These are phyloP conservation scores for Syrphus vitripennis DNA, from an alignment of 2,888 invertebrate species.

Conservation along the genomic window DNA sequence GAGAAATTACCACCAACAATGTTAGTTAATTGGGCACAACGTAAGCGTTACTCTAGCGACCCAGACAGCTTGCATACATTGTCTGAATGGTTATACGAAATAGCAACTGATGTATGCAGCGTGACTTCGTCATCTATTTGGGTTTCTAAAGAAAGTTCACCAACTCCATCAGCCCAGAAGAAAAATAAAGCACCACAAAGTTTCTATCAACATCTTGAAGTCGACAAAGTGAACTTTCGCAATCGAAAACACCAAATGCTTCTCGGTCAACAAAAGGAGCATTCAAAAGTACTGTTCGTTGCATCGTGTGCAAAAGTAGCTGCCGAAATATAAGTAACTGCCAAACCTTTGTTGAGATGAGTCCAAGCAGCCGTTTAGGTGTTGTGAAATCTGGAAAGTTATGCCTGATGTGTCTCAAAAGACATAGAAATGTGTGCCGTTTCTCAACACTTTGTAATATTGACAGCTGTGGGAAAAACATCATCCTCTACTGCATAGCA, in stretches of 20 bases:
- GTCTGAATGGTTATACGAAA: neutral
- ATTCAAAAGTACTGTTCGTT: neutral
- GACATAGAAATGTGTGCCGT: neutral
- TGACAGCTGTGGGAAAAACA: neutral
- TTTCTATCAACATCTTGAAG: no score
- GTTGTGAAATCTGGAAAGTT: neutral
- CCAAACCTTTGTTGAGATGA: neutral
- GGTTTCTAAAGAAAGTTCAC: no score
- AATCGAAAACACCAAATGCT: neutral
- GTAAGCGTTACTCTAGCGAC: conserved; percentile 2
- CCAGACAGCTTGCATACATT: neutral
- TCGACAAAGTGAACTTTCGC: neutral
- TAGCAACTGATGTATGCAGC: no score
- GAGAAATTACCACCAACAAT: conserved; percentile 56
- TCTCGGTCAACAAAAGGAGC: neutral
- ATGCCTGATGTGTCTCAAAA: neutral
- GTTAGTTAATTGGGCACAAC: conserved; percentile 52
- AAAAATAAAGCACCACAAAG: no score
- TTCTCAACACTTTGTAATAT: neutral
- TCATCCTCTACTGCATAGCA: neutral
- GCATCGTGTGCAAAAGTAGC: neutral
- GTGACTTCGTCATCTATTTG: no score
- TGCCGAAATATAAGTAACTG: neutral
- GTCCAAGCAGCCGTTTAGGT: neutral
- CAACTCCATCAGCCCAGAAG: no score